Evolutionary conservation across 2,113 vertebrate species (phyloP).

Genomic region (Coregonus clupeaformis): DNA sequence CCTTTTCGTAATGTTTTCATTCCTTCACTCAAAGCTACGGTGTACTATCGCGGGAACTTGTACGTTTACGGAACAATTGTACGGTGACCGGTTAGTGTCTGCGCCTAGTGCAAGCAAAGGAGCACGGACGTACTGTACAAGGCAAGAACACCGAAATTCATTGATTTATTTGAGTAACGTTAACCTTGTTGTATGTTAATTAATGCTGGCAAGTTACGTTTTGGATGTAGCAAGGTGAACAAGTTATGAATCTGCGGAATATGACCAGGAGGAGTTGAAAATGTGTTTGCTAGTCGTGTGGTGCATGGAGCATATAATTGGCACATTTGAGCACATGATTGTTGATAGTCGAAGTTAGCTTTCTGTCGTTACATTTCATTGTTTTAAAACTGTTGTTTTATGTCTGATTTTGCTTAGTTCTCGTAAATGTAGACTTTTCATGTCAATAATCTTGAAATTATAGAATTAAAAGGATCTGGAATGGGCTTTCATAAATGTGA

Average conservation of each 20-base stretch:
- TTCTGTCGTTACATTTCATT: too few relatives aligned
- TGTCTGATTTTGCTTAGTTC: background rate
- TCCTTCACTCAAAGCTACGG: too few relatives aligned
- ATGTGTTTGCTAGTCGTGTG: background rate
- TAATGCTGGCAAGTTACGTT: background rate
- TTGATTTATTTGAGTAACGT: background rate
- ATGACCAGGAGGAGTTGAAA: background rate
- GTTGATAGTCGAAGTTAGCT: too few relatives aligned
- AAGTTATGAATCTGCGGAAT: background rate
- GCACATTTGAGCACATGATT: too few relatives aligned
- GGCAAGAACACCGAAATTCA: background rate
- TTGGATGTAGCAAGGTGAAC: background rate
- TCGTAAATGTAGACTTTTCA: background rate
- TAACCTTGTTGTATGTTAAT: background rate
- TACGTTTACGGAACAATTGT: background rate
- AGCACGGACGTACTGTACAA: background rate
- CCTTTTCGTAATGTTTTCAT: too few relatives aligned
- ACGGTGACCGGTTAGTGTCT: slow-evolving; percentile 6
- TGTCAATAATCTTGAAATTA: background rate
- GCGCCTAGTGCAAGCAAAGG: background rate
- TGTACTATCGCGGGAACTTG: too few relatives aligned
- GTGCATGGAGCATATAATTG: background rate
- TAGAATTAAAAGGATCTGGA: background rate
- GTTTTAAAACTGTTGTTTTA: too few relatives aligned
- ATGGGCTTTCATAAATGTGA: slow-evolving; percentile 7